Evolutionary conservation across 2,797 vertebrate species (phyloP), one percentile per base, ranked within the genome.

Genomic region (Ctenopoma multispine): DNA sequence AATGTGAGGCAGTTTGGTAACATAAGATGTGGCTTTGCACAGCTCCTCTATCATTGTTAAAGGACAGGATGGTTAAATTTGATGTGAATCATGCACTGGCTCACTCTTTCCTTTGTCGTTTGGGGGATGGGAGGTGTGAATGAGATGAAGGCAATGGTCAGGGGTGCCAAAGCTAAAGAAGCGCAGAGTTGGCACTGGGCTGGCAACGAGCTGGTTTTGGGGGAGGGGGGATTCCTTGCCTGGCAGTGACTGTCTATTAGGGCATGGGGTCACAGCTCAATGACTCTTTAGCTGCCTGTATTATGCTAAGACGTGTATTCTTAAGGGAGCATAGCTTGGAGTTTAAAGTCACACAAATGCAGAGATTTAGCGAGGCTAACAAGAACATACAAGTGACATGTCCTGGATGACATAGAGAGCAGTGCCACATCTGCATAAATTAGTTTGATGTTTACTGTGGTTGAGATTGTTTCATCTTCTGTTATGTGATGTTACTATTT

Each of bases 301-400:
- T 89, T 90, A 91, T 90, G 90, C 83, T 87, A 88, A 93, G 90
- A 89, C 87, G 82, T 91, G 82, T 87, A 88, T 90, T 89, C 92
- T 89, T 87, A 64, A 79, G 90, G 87, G 84, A 85, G 77, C 72
- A 63, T 61, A 43, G 72, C 80, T 85, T 63, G 65, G 53, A 90
- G 77, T 87, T 90, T 79, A 94, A 93, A 91, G 92, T 92, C 93
- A 87, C 58, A 76, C 89, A 93, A 94, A 90, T 91, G 89, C 84
- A 11, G 55, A 84, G 75, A 79, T 65, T 90, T 82, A 82, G 77
- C 72, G 6, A 47, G 11, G 56, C 81, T 69, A 77, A 71, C 38
- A n/a, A 58, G 77, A 68, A 63, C 70, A 73, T 46, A 41, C 48
- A 55, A 66, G 64, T 66, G 68, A 54, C 47, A 51, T 38, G 65